Conservation (phyloP, 1,140 invertebrate genomes). For the Lepeophtheirus salmonis region DNA sequence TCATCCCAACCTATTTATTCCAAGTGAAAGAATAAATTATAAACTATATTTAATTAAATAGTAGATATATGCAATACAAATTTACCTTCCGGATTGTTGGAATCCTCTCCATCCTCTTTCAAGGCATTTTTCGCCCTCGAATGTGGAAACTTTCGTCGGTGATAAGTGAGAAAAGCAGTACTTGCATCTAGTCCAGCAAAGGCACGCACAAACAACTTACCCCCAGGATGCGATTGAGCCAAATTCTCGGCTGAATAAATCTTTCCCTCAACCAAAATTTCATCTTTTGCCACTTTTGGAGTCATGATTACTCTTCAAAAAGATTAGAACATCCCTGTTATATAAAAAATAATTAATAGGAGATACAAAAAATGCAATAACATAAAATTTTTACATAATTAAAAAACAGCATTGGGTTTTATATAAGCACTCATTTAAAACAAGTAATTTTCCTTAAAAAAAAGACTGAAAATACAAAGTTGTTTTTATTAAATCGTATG, state of each 20-base stretch:
- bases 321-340: too few relatives aligned
- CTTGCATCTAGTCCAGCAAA: slow-evolving; percentile 7
- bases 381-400: too few relatives aligned
- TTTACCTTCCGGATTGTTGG: neutral
- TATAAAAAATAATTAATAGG: too few relatives aligned
- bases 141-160: slow-evolving; percentile 13
- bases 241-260: slow-evolving; percentile 10
- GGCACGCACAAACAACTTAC: slow-evolving; percentile 4
- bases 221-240: slow-evolving; percentile 7
- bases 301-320: neutral
- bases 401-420: too few relatives aligned
- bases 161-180: slow-evolving; percentile 4
- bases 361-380: neutral
- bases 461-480: too few relatives aligned
- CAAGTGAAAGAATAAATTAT: too few relatives aligned
- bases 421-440: too few relatives aligned
- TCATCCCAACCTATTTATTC: slow-evolving; percentile 2
- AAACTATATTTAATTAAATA: neutral
- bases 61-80: neutral
- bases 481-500: neutral
- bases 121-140: neutral
- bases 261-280: slow-evolving; percentile 11
- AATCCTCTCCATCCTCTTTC: neutral
- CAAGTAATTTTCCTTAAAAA: too few relatives aligned
- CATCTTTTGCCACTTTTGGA: neutral